Evolutionary conservation across 1,140 invertebrate genomes (phyloP), one percentile per base, ranked within the genome.

Genomic region (Caerostris extrusa): DNA sequence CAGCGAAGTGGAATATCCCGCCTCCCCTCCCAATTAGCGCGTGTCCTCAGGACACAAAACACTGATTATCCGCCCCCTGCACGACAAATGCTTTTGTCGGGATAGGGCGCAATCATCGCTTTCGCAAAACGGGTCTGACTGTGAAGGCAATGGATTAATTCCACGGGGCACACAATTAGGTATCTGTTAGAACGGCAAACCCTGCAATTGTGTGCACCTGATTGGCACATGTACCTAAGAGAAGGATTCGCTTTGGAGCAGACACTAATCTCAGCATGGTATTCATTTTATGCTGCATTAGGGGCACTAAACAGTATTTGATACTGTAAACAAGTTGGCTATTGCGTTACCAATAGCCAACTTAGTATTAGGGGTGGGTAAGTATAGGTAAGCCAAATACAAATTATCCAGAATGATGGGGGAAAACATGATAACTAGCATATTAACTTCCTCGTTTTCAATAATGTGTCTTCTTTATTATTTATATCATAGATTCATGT

Each of bases 111-210:
- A 34, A 34, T 34, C 34, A 34, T 34, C 34, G 34, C 17, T 8
- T 53, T 50, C n/a, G 8, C 5, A 50, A 34, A 77, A 8, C 50
- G 19, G 34, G 53, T 34, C 71, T 77, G 71, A 53, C 53, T 77
- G 71, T 77, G 71, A 77, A 8, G 71, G 7, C 8, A 77, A 50
- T 5, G 50, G 71, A 77, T 77, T 77, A 77, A 77, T 77, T 77
- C 71, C 50, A 34, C 71, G 50, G 34, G 34, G 5, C 50, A 77
- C 71, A 77, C 71, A 77, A 77, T 77, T 77, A 50, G 71, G 8
- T 77, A 53, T 77, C 71, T 77, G 34, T 50, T 14, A 77, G 71
- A 8, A 53, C 50, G 50, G 71, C 34, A 77, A 77, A 77, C 71
- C 61, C 14, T 14, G 4, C 10, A 34, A 3, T 64, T 4, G 61